Evolutionary conservation across 2,113 vertebrate species (phyloP).

Genomic region (Panurus biarmicus): DNA sequence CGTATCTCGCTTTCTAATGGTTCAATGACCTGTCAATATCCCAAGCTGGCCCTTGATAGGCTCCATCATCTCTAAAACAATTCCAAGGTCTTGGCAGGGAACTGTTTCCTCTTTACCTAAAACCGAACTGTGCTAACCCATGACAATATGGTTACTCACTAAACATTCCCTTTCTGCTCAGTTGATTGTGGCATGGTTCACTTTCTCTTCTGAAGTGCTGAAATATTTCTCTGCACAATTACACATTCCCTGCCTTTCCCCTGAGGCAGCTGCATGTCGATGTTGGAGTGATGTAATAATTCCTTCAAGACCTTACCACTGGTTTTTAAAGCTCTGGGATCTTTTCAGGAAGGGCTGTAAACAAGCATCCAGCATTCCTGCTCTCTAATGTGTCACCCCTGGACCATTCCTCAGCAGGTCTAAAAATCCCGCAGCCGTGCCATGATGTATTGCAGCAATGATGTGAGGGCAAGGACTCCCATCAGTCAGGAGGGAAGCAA

Average conservation of each 20-base stretch:
- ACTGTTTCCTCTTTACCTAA: too few species aligned
- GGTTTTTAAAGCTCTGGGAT: background rate
- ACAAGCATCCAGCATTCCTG: background rate
- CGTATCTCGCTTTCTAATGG: too few species aligned
- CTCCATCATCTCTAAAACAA: too few species aligned
- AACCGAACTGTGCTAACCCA: too few species aligned
- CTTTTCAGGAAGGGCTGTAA: background rate
- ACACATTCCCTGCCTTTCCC: background rate
- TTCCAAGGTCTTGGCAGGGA: too few species aligned
- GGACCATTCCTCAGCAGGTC: background rate
- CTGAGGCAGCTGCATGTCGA: background rate
- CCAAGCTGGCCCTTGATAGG: too few species aligned
- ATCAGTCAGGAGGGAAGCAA: background rate
- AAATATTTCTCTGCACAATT: background rate
- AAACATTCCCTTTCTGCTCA: slow-evolving; percentile 24
- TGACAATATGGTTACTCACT: background rate
- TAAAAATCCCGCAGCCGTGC: background rate
- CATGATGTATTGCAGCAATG: background rate
- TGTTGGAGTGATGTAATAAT: background rate
- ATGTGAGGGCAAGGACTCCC: background rate
- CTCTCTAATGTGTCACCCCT: background rate
- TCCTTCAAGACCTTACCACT: background rate
- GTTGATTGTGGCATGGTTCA: slow-evolving; percentile 10
- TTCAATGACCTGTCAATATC: too few species aligned
- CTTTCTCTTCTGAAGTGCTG: background rate